Conservation (phyloP, 1,140 invertebrate genomes). For the Kradibia gibbosae region DNA sequence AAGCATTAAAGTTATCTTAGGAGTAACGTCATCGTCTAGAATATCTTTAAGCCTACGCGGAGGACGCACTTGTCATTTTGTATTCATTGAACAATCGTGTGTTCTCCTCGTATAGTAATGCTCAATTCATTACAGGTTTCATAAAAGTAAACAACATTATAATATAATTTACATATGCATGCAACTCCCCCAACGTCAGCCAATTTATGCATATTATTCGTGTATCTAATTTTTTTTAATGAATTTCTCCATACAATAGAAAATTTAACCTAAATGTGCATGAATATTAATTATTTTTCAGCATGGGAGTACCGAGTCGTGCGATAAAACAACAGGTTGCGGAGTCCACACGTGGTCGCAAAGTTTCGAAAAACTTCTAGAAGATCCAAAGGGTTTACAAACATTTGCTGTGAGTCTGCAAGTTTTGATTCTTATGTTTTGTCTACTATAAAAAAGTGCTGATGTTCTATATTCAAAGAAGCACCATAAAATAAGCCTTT, state of each 20-base stretch:
- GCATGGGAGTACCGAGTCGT: constrained; percentile 70
- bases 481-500: neutral
- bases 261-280: neutral
- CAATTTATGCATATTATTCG: no score
- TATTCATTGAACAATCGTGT: constrained; percentile 37
- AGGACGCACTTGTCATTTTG: constrained; percentile 19
- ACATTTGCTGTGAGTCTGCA: constrained; percentile 86
- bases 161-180: neutral
- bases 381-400: constrained; percentile 87
- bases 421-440: neutral
- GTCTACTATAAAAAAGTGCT: neutral
- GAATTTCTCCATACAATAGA: neutral
- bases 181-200: no score
- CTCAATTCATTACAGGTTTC: constrained; percentile 1
- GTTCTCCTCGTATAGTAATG: constrained; percentile 15
- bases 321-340: constrained; percentile 61
- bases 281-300: constrained; percentile 56
- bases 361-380: constrained; percentile 91
- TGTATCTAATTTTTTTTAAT: neutral
- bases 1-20: constrained; percentile 43
- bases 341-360: constrained; percentile 84
- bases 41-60: constrained; percentile 21
- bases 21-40: constrained; percentile 43
- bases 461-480: neutral
- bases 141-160: constrained; percentile 22